A percentile compares a stretch with the other conserved stretches of the same genome.
These are phyloP conservation scores for Plagiodera versicolora DNA, from an alignment of 2,888 invertebrate species.

Conservation along the genomic window DNA sequence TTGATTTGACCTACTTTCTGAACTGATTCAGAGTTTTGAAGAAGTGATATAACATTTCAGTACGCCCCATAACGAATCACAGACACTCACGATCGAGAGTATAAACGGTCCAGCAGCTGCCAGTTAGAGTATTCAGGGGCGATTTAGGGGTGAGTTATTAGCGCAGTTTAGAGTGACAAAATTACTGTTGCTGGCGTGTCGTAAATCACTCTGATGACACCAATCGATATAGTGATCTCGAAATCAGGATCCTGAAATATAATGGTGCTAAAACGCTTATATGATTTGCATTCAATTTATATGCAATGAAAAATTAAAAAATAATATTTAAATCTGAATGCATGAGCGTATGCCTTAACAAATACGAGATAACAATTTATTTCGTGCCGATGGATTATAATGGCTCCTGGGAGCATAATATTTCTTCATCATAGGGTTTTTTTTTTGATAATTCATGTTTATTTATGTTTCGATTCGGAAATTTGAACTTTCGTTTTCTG, in stretches of 20 bases:
- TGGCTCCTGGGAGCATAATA: no score
- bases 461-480: no score
- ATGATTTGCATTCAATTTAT: background rate
- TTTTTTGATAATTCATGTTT: no score
- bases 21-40: no score
- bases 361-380: no score
- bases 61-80: background rate
- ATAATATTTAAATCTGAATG: no score
- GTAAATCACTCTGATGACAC: background rate
- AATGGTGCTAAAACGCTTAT: background rate
- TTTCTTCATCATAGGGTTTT: no score
- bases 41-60: no score
- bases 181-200: background rate
- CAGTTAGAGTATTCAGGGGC: background rate
- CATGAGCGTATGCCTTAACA: no score
- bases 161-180: background rate
- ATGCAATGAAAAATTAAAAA: no score
- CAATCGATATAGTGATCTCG: background rate
- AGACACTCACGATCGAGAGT: background rate
- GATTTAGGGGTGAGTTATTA: background rate
- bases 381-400: no score
- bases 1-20: background rate
- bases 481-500: no score
- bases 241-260: background rate
- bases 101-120: slow-evolving; percentile 1